Percentiles rank a stretch among this genome's conserved stretches.
These are phyloP conservation scores for Thera obeliscata DNA, from an alignment of 2,888 invertebrate genomes.

Conservation along the genomic window DNA sequence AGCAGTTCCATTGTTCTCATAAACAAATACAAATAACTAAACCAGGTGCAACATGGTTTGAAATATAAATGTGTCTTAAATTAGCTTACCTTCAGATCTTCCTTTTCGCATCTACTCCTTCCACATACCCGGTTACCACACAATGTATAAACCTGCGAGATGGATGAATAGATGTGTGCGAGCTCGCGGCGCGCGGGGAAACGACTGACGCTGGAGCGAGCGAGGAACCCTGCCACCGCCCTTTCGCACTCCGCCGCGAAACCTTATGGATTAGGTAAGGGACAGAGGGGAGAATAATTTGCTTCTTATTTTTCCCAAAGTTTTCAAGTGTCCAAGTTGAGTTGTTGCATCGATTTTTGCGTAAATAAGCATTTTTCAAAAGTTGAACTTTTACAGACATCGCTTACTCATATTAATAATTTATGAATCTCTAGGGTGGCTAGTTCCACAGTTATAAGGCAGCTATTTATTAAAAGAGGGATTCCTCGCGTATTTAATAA, in stretches of 20 bases:
- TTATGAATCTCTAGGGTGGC: no score
- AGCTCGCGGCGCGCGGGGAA: slow-evolving; percentile 70
- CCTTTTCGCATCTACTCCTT: slow-evolving; percentile 20
- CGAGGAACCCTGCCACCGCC: slow-evolving; percentile 54
- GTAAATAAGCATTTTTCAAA: background rate
- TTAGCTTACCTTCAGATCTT: slow-evolving; percentile 26
- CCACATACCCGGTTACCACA: slow-evolving; percentile 31
- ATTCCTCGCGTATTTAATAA: no score
- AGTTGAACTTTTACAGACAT: background rate
- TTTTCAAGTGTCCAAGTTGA: slow-evolving; percentile 26
- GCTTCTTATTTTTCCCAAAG: slow-evolving; percentile 17
- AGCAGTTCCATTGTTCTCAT: background rate
- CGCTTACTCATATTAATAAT: background rate
- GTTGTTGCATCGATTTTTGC: slow-evolving; percentile 19
- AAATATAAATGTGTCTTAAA: slow-evolving; percentile 1
- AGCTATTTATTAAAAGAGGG: no score
- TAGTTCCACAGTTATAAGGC: no score
- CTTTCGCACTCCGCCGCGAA: slow-evolving; percentile 58
- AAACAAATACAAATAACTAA: background rate
- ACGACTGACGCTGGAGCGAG: slow-evolving; percentile 67
- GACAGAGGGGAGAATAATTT: slow-evolving; percentile 51
- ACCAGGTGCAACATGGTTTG: background rate
- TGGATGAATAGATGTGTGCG: slow-evolving; percentile 35
- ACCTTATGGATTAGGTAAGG: slow-evolving; percentile 51
- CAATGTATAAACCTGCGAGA: slow-evolving; percentile 17